phyloP scores from a whole-genome alignment of 2,113 vertebrate species.

The Macaca mulatta region DNA sequence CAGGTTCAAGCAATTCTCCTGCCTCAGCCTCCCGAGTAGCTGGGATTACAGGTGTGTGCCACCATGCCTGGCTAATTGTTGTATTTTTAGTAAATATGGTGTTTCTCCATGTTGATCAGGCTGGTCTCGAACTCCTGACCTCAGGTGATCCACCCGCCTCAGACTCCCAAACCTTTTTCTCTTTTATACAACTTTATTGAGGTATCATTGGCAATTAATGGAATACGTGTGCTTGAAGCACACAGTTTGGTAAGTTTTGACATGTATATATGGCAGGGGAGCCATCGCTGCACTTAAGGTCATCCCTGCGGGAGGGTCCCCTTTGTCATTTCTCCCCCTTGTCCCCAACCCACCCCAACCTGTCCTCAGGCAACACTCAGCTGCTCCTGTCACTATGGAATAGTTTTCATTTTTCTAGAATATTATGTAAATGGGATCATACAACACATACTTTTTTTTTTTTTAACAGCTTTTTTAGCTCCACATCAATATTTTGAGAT shows the following conservation, averaged over 20 bases:
- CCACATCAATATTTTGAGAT: not conserved
- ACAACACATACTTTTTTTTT: not conserved
- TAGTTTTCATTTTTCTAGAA: not conserved
- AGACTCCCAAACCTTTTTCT: not conserved
- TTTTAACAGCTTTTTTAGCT: not conserved
- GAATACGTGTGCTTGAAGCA: accelerated
- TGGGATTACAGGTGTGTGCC: too few relatives aligned
- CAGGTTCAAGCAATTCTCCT: too few relatives aligned
- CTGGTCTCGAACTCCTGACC: too few relatives aligned
- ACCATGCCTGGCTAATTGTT: too few relatives aligned
- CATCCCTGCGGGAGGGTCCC: not conserved
- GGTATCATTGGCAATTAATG: not conserved
- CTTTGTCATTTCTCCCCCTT: not conserved
- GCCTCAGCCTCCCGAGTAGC: too few relatives aligned
- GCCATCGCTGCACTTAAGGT: not conserved
- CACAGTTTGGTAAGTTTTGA: not conserved
- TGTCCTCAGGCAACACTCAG: not conserved
- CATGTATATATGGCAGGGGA: not conserved
- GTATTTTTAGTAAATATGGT: too few relatives aligned
- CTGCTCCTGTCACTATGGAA: not conserved
- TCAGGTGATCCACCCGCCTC: too few relatives aligned
- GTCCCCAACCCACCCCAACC: not conserved
- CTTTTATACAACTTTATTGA: not conserved
- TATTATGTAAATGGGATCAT: not conserved
- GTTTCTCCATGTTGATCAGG: too few relatives aligned